These are phyloP conservation scores for Brachionichthys hirsutus DNA, from an alignment of 2,113 vertebrate species.

Conservation along the genomic window DNA sequence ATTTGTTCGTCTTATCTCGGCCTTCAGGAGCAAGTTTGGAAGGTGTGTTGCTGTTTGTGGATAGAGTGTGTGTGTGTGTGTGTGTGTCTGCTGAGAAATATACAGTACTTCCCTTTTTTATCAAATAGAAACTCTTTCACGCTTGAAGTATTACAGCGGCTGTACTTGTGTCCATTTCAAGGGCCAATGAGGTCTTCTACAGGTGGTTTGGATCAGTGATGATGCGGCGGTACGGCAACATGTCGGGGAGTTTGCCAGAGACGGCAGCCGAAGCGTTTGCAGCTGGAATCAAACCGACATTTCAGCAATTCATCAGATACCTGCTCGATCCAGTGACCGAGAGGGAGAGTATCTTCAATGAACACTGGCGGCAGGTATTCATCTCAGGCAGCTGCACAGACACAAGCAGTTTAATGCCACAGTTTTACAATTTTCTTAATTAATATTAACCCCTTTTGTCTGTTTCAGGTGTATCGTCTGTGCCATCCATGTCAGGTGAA, in stretches of 20 bases:
- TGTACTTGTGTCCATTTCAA: slow-evolving; percentile 31
- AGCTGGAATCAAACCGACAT: slow-evolving; percentile 85
- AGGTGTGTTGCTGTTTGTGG: slow-evolving; percentile 38
- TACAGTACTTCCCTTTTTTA: background rate
- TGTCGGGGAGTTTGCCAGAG: slow-evolving; percentile 80
- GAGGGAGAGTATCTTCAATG: slow-evolving; percentile 60
- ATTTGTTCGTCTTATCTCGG: slow-evolving; percentile 94
- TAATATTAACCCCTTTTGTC: too few species aligned
- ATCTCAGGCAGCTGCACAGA: background rate
- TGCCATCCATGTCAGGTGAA: slow-evolving; percentile 94
- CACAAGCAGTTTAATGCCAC: background rate
- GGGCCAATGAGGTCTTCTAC: slow-evolving; percentile 90
- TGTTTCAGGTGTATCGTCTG: slow-evolving; percentile 78
- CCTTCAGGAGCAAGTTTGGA: slow-evolving; percentile 93
- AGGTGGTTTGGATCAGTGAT: slow-evolving; percentile 86
- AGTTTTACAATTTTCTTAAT: too few species aligned
- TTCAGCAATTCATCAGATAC: slow-evolving; percentile 89
- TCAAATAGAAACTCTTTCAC: slow-evolving; percentile 2
- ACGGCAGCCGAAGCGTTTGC: slow-evolving; percentile 84
- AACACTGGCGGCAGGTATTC: slow-evolving; percentile 74
- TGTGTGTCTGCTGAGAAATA: background rate
- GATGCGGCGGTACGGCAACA: slow-evolving; percentile 63
- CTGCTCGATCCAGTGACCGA: slow-evolving; percentile 80
- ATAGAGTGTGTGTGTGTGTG: too few species aligned
- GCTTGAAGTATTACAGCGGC: slow-evolving; percentile 2